Conservation (phyloP, 2,113 vertebrate genomes). For the Menura novaehollandiae region DNA sequence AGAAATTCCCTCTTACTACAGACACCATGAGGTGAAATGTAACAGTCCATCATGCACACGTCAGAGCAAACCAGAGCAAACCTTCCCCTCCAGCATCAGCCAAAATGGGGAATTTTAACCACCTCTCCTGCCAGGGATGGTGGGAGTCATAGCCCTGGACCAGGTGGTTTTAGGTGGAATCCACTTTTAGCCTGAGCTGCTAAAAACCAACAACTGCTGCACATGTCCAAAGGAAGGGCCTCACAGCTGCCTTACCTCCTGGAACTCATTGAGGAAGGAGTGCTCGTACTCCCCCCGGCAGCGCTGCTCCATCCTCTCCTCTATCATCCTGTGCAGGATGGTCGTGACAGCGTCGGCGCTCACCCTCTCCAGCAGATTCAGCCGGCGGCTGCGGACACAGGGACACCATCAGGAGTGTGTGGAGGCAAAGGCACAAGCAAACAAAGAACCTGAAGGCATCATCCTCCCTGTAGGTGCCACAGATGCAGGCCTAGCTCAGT, state of each 20-base stretch:
- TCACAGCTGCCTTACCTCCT: conserved; percentile 74
- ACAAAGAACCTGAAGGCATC: neutral
- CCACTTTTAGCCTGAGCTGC: neutral
- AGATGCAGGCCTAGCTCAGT: neutral
- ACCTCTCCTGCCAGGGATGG: neutral
- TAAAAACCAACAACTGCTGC: neutral
- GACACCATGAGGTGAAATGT: neutral
- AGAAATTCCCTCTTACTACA: neutral
- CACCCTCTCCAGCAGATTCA: conserved; percentile 91
- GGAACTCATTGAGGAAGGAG: conserved; percentile 91
- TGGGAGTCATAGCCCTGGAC: neutral
- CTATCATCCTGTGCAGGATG: conserved; percentile 89
- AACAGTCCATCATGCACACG: rapidly evolving
- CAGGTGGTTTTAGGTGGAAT: neutral
- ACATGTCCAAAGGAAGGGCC: neutral
- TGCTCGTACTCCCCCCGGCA: conserved; percentile 92
- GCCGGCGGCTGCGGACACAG: conserved; percentile 70
- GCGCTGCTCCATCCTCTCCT: conserved; percentile 90
- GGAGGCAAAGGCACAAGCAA: neutral
- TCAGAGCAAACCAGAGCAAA: neutral
- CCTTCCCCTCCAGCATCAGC: neutral
- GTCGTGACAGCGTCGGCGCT: conserved; percentile 89
- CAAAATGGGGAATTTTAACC: neutral
- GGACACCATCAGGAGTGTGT: rapidly evolving
- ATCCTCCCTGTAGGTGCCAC: neutral